Conservation (phyloP, 2,797 vertebrate species). For the Rhyacichthys aspro region DNA sequence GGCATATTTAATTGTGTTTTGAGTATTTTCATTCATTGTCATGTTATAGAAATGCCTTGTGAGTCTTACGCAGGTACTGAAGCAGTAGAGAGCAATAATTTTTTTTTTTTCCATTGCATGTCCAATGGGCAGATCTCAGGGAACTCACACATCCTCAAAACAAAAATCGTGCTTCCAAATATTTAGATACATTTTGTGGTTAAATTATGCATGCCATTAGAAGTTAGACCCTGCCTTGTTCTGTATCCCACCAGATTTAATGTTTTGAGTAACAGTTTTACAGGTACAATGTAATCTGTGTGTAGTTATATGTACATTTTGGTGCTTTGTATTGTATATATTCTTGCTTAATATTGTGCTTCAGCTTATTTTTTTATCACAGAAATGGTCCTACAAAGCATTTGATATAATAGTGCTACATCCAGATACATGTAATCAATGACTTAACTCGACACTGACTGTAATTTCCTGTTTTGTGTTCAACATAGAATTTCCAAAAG, state of each 20-base stretch:
- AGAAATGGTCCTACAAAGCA: neutral
- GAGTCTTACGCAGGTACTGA: slow-evolving; percentile 61
- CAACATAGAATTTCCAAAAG: slow-evolving; percentile 15
- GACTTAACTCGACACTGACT: neutral
- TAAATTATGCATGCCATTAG: slow-evolving; percentile 13
- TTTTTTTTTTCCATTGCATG: slow-evolving; percentile 45
- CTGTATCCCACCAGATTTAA: neutral
- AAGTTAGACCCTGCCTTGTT: slow-evolving; percentile 4
- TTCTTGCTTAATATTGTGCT: slow-evolving; percentile 63
- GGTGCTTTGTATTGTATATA: slow-evolving; percentile 75
- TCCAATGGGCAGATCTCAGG: slow-evolving; percentile 81
- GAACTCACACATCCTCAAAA: slow-evolving; percentile 57
- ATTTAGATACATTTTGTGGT: slow-evolving; percentile 11
- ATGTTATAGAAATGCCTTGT: slow-evolving; percentile 49
- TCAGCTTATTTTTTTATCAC: slow-evolving; percentile 20
- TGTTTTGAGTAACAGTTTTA: neutral
- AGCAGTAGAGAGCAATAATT: slow-evolving; percentile 38
- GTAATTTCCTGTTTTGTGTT: slow-evolving; percentile 11
- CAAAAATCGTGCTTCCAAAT: slow-evolving; percentile 20
- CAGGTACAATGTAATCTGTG: slow-evolving; percentile 15
- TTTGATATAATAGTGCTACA: slow-evolving; percentile 30
- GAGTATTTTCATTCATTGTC: slow-evolving; percentile 43
- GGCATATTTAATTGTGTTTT: slow-evolving; percentile 67
- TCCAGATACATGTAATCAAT: slow-evolving; percentile 32
- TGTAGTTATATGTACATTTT: slow-evolving; percentile 73